A percentile compares a stretch with the other conserved stretches of the same genome.
Conservation (phyloP, 2,113 vertebrate species). For the Nansenia antarctica region DNA sequence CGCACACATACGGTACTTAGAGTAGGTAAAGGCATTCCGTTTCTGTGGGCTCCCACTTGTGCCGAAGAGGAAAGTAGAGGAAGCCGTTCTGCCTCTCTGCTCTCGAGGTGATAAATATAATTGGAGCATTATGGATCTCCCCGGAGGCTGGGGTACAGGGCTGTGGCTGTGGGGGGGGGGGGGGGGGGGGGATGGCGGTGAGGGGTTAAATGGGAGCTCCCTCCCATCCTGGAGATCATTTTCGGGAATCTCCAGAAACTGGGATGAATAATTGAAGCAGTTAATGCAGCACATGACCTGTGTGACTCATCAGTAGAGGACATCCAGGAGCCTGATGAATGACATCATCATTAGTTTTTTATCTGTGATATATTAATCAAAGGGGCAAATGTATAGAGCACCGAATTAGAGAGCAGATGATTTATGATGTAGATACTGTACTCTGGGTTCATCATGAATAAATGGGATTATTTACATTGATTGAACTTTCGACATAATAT, state of each 20-base stretch:
- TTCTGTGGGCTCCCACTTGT: slow-evolving; percentile 52
- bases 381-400: slow-evolving; percentile 28
- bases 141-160: slow-evolving; percentile 36
- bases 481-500: no score
- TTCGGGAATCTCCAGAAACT: slow-evolving; percentile 46
- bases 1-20: no score
- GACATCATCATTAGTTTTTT: slow-evolving; percentile 54
- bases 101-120: slow-evolving; percentile 67
- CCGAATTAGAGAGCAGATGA: slow-evolving; percentile 19
- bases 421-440: slow-evolving; percentile 18
- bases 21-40: slow-evolving; percentile 49
- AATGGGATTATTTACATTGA: neutral
- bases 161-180: slow-evolving; percentile 29
- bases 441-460: slow-evolving; percentile 11
- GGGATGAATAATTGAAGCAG: slow-evolving; percentile 69
- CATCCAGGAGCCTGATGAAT: slow-evolving; percentile 56
- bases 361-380: slow-evolving; percentile 47
- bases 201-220: slow-evolving; percentile 26
- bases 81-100: slow-evolving; percentile 37
- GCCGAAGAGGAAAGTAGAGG: slow-evolving; percentile 13
- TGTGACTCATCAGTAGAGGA: slow-evolving; percentile 59
- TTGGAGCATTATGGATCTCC: slow-evolving; percentile 57
- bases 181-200: neutral
- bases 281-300: slow-evolving; percentile 62
- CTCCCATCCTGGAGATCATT: slow-evolving; percentile 45